phyloP scores from a whole-genome alignment of 2,888 invertebrate genomes.

The Acanthacorydalis orientalis region DNA sequence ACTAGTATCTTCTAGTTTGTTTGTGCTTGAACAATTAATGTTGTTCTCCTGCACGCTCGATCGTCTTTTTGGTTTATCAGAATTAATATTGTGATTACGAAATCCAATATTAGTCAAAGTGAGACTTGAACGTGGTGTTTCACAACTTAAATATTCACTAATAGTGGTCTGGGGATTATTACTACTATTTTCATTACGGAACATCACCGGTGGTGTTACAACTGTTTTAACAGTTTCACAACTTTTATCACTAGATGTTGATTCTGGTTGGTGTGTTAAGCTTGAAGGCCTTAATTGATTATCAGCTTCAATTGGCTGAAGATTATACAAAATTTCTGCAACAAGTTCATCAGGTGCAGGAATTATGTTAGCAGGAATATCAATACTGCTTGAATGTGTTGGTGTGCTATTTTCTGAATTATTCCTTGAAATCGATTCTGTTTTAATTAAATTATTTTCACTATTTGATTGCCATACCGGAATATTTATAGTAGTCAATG shows the following conservation, averaged over 20 bases:
- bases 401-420: conserved; percentile 17
- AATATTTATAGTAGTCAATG: conserved; percentile 35
- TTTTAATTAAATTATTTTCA: conserved; percentile 20
- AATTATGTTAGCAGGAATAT: conserved; percentile 24
- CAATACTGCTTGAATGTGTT: conserved; percentile 38
- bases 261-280: conserved; percentile 14
- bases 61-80: conserved; percentile 36
- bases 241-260: conserved; percentile 17
- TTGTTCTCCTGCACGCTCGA: conserved; percentile 14
- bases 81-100: conserved; percentile 37
- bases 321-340: conserved; percentile 35
- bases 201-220: conserved; percentile 41
- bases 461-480: conserved; percentile 30
- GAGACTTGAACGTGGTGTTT: conserved; percentile 10
- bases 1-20: conserved; percentile 7
- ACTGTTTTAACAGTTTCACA: conserved; percentile 18
- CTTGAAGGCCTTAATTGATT: neutral
- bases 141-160: neutral
- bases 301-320: conserved; percentile 15
- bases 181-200: conserved; percentile 29
- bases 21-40: too few relatives aligned
- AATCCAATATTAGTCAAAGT: conserved; percentile 21
- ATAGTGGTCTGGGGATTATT: neutral
- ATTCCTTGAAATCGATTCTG: neutral
- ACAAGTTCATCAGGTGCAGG: conserved; percentile 34